Evolutionary conservation across 2,797 vertebrate genomes (phyloP).

Genomic region (Sebastes vulpes): DNA sequence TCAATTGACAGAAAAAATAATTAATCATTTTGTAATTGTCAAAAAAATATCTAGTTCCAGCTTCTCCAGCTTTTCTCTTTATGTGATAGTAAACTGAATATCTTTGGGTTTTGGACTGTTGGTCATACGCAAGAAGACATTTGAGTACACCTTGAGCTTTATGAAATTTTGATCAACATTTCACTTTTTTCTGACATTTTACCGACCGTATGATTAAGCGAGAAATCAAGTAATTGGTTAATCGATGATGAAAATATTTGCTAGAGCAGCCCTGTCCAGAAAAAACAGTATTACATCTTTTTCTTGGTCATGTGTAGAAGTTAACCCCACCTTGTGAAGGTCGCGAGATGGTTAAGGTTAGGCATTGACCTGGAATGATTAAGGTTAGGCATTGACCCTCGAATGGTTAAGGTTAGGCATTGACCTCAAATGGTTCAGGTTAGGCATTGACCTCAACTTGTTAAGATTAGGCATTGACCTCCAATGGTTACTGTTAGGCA

Average conservation of each 20-base stretch:
- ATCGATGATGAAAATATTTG: background rate
- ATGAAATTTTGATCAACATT: background rate
- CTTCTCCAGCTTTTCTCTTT: background rate
- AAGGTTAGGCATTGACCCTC: too few species aligned
- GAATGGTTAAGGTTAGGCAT: too few species aligned
- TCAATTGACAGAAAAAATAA: background rate
- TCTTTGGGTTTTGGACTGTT: background rate
- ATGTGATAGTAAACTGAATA: background rate
- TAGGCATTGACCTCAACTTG: too few species aligned
- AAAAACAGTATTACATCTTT: background rate
- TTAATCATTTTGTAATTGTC: too few species aligned
- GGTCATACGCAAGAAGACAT: background rate
- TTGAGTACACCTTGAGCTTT: background rate
- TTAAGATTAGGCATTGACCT: too few species aligned
- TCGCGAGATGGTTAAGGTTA: too few species aligned
- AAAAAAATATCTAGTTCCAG: background rate
- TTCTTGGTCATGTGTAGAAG: background rate
- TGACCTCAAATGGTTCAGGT: too few species aligned
- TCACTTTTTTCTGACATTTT: background rate
- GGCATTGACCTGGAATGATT: too few species aligned
- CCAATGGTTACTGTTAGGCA: too few species aligned
- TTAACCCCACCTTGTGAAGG: too few species aligned
- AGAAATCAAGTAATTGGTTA: background rate
- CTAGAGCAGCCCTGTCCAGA: background rate
- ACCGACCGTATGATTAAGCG: background rate